A percentile compares a stretch with the other conserved stretches of the same genome.
Conservation (phyloP, 2,113 vertebrate species). For the Xiphophorus couchianus region DNA sequence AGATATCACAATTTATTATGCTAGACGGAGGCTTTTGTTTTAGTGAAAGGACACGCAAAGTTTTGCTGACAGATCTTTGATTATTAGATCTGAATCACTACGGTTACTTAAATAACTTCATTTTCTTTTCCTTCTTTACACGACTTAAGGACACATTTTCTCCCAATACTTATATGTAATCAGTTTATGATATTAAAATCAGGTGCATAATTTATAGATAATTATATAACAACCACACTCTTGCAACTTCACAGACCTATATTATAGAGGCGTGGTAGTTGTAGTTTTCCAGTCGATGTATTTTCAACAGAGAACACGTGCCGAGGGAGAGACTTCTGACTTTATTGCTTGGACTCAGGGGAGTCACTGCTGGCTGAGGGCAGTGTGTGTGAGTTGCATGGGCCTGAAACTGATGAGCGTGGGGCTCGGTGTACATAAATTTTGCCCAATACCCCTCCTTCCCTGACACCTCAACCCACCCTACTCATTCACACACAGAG, state of each 20-base stretch:
- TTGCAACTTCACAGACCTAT: slow-evolving; percentile 19
- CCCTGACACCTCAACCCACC: slow-evolving; percentile 44
- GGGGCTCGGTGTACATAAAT: slow-evolving; percentile 68
- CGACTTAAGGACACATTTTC: not conserved
- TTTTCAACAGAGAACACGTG: slow-evolving; percentile 68
- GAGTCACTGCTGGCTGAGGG: slow-evolving; percentile 54
- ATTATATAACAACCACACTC: slow-evolving; percentile 25
- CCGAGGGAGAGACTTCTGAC: slow-evolving; percentile 57
- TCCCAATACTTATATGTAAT: slow-evolving; percentile 1
- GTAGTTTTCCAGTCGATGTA: slow-evolving; percentile 67
- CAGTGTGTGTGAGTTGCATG: slow-evolving; percentile 37
- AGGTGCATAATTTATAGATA: not conserved
- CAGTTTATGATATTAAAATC: slow-evolving; percentile 4
- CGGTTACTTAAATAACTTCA: slow-evolving; percentile 8
- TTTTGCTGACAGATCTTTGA: slow-evolving; percentile 28
- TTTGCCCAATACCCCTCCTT: slow-evolving; percentile 52
- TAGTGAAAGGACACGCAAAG: slow-evolving; percentile 26
- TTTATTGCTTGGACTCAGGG: slow-evolving; percentile 71
- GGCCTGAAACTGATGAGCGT: slow-evolving; percentile 61
- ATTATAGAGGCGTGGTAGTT: slow-evolving; percentile 46
- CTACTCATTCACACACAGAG: slow-evolving; percentile 54
- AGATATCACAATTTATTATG: slow-evolving; percentile 46
- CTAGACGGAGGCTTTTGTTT: slow-evolving; percentile 37
- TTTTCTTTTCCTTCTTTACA: slow-evolving; percentile 16
- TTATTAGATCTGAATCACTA: slow-evolving; percentile 25